Evolutionary conservation across 92 coral and sea anemone genomes (phyloP).

Genomic region (Heteractis magnifica): DNA sequence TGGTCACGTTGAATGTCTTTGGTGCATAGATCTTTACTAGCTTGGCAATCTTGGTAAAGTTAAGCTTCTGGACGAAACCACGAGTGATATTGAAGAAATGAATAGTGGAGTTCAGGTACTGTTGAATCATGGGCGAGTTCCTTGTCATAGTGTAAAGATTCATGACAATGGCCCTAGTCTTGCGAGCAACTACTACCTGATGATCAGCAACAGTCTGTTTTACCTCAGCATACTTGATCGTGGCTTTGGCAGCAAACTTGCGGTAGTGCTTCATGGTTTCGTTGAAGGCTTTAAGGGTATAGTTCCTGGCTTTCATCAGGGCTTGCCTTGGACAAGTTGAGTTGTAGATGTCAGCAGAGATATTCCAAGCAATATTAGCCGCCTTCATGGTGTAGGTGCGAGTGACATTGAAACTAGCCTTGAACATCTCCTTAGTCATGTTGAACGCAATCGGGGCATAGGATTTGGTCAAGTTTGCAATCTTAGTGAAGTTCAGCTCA

Average conservation of each 20-base stretch:
- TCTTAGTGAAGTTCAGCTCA: conserved; percentile 32
- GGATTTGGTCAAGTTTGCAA: conserved; percentile 23
- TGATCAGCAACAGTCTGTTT: background rate
- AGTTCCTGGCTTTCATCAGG: conserved; percentile 41
- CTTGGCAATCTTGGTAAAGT: conserved; percentile 48
- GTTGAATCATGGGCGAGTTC: conserved; percentile 26
- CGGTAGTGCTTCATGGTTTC: conserved; percentile 41
- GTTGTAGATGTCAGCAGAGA: conserved; percentile 60
- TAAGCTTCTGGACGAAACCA: conserved; percentile 36
- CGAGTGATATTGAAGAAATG: conserved; percentile 54
- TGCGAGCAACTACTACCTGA: background rate
- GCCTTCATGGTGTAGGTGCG: conserved; percentile 45
- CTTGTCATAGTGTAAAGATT: conserved; percentile 47
- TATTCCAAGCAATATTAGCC: conserved; percentile 43
- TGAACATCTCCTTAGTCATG: conserved; percentile 51
- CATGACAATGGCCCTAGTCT: conserved; percentile 32
- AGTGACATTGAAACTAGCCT: conserved; percentile 38
- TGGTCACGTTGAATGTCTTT: conserved; percentile 53
- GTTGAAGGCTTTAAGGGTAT: conserved; percentile 42
- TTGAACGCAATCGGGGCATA: conserved; percentile 48
- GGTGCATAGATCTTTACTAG: conserved; percentile 55
- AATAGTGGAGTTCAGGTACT: conserved; percentile 45
- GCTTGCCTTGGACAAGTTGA: conserved; percentile 53
- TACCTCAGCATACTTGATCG: conserved; percentile 3
- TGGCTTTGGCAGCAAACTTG: conserved; percentile 20